phyloP scores from a whole-genome alignment of 2,797 vertebrate genomes.

The Hemibagrus guttatus region DNA sequence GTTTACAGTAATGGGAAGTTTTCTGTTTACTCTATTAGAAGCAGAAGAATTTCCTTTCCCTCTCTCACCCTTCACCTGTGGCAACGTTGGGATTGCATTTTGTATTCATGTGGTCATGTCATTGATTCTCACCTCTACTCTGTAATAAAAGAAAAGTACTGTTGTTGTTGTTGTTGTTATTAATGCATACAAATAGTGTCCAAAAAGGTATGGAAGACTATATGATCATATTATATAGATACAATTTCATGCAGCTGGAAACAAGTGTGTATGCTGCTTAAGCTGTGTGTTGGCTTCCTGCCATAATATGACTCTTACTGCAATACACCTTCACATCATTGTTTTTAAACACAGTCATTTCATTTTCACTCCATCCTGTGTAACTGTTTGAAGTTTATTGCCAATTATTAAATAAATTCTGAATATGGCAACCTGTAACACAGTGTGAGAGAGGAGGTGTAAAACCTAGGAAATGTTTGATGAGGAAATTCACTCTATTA shows the following conservation, averaged over 20 bases:
- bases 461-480: constrained; percentile 32
- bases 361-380: constrained; percentile 24
- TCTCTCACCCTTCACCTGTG: neutral
- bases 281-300: constrained; percentile 19
- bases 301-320: constrained; percentile 28
- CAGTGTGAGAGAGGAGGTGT: constrained; percentile 20
- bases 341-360: constrained; percentile 26
- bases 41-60: neutral
- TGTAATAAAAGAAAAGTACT: neutral
- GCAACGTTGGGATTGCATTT: neutral
- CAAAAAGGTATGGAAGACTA: neutral
- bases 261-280: neutral
- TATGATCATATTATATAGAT: neutral
- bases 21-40: constrained; percentile 8
- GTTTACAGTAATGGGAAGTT: constrained; percentile 46
- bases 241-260: neutral
- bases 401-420: constrained; percentile 35
- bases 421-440: constrained; percentile 30
- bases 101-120: neutral
- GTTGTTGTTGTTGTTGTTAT: neutral
- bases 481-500: constrained; percentile 6
- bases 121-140: neutral
- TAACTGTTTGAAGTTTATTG: constrained; percentile 39
- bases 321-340: constrained; percentile 21
- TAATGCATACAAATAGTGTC: neutral